Percentiles rank a stretch among this genome's conserved stretches.
Conservation (phyloP, 2,797 vertebrate species). For the Alca torda region DNA sequence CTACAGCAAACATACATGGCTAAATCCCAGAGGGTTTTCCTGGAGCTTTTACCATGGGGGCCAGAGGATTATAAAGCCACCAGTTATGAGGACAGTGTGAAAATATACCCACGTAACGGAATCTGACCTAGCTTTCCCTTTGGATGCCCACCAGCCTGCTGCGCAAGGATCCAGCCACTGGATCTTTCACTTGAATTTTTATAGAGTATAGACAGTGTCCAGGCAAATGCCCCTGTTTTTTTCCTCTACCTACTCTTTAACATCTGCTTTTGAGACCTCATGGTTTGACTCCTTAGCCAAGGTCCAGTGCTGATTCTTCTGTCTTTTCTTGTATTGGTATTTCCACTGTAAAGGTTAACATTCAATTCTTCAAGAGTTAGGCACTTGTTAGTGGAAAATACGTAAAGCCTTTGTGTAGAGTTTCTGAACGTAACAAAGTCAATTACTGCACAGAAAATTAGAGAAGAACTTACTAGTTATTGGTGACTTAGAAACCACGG, state of each 20-base stretch:
- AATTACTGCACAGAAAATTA: background rate
- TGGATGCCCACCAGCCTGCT: conserved; percentile 7
- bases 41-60: background rate
- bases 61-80: conserved; percentile 10
- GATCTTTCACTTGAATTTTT: background rate
- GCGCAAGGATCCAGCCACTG: background rate
- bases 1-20: background rate
- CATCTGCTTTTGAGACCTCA: background rate
- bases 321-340: background rate
- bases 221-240: background rate
- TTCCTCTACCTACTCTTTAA: background rate
- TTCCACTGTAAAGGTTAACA: background rate
- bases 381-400: background rate
- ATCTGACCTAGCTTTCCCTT: conserved; percentile 19
- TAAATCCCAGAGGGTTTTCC: conserved; percentile 32
- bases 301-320: background rate
- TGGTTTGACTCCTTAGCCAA: background rate
- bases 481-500: background rate
- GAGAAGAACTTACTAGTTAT: background rate
- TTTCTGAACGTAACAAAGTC: background rate
- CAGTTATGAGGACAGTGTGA: background rate
- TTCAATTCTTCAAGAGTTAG: background rate
- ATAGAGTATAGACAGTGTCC: background rate
- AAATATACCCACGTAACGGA: background rate
- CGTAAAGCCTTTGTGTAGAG: background rate